These are phyloP conservation scores for Abscondita cerata DNA, from an alignment of 2,888 invertebrate species.

Conservation along the genomic window DNA sequence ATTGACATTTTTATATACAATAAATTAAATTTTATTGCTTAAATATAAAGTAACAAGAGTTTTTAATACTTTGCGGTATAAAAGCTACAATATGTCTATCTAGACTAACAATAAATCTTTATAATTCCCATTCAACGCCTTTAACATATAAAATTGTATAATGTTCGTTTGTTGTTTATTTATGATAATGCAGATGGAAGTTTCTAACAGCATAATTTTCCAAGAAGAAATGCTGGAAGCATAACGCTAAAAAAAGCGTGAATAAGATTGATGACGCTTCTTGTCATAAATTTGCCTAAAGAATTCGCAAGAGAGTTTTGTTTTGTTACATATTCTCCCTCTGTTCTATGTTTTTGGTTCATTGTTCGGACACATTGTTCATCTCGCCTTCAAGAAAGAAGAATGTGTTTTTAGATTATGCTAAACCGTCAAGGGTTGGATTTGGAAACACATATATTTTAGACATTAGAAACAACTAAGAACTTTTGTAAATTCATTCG, in stretches of 20 bases:
- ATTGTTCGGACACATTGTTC: slow-evolving; percentile 51
- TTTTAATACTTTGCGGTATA: background rate
- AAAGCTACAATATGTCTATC: background rate
- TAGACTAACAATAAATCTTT: background rate
- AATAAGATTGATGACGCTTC: slow-evolving; percentile 53
- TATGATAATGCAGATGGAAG: slow-evolving; percentile 37
- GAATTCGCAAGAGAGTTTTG: slow-evolving; percentile 52
- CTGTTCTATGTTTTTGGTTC: slow-evolving; percentile 51
- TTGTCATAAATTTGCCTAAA: slow-evolving; percentile 57
- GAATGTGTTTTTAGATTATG: slow-evolving; percentile 54
- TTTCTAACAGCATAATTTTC: slow-evolving; percentile 36
- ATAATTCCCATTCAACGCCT: slow-evolving; percentile 3
- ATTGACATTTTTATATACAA: background rate
- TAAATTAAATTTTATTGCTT: too few species aligned
- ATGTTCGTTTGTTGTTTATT: slow-evolving; percentile 35
- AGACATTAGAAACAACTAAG: slow-evolving; percentile 21
- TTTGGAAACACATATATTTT: slow-evolving; percentile 28
- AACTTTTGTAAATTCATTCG: slow-evolving; percentile 16
- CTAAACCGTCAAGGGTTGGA: slow-evolving; percentile 42
- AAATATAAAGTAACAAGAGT: too few species aligned
- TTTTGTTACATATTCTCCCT: slow-evolving; percentile 49
- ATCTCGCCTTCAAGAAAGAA: slow-evolving; percentile 50
- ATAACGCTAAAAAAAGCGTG: slow-evolving; percentile 39
- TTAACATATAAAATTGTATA: slow-evolving; percentile 25
- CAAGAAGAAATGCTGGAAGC: slow-evolving; percentile 32